Percentiles rank a stretch among this genome's conserved stretches.
phyloP scores from a whole-genome alignment of 1,140 invertebrate species.

The Lepidurus apus region DNA sequence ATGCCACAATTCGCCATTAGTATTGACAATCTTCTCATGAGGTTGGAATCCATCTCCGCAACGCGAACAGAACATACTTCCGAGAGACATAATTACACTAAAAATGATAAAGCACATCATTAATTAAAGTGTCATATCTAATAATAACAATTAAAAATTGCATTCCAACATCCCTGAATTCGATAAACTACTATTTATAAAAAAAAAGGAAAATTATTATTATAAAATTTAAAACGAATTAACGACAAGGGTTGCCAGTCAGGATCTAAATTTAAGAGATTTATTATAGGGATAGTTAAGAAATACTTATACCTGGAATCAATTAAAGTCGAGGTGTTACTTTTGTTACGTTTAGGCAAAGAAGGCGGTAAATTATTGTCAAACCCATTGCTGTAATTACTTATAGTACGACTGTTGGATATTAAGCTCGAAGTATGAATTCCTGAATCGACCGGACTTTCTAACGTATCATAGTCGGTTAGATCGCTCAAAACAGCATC shows the following conservation, averaged over 20 bases:
- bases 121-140: background rate
- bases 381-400: background rate
- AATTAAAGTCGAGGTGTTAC: background rate
- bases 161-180: too few relatives aligned
- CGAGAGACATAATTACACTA: slow-evolving; percentile 5
- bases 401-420: background rate
- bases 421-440: background rate
- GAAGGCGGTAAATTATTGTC: background rate
- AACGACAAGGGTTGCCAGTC: too few relatives aligned
- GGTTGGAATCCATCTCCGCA: slow-evolving; percentile 90
- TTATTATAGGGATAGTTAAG: background rate
- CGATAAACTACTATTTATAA: too few relatives aligned
- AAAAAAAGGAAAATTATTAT: too few relatives aligned
- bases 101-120: background rate
- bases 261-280: too few relatives aligned
- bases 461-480: background rate
- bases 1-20: slow-evolving; percentile 97
- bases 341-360: background rate
- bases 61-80: slow-evolving; percentile 61
- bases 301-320: background rate
- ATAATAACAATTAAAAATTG: background rate
- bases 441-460: background rate
- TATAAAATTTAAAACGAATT: too few relatives aligned
- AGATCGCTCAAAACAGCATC: background rate
- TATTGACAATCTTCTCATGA: slow-evolving; percentile 98